A percentile compares a stretch with the other conserved stretches of the same genome.
phyloP scores from a whole-genome alignment of 2,113 vertebrate genomes.

The Cygnus atratus region DNA sequence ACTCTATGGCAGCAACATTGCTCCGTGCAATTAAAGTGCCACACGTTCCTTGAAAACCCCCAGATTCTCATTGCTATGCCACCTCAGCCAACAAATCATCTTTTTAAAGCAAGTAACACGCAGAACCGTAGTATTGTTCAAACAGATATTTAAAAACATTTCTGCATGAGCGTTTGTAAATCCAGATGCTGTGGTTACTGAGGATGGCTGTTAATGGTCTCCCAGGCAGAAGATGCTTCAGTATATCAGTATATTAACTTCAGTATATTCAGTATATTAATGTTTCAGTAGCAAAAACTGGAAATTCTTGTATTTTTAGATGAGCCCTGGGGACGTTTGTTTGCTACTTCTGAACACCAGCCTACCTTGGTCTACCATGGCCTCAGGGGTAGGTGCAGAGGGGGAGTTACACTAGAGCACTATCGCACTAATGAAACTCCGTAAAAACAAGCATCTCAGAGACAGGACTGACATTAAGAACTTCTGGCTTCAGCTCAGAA shows the following conservation, averaged over 20 bases:
- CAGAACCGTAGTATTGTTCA: not conserved
- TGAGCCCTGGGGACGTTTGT: not conserved
- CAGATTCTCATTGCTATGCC: not conserved
- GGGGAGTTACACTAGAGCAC: not conserved
- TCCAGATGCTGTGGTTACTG: not conserved
- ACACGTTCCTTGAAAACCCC: not conserved
- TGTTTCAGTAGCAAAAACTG: not conserved
- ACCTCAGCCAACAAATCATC: not conserved
- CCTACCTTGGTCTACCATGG: not conserved
- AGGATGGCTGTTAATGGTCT: rapidly evolving
- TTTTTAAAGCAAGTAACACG: not conserved
- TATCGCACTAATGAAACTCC: not conserved
- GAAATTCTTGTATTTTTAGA: not conserved
- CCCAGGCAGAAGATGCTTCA: not conserved
- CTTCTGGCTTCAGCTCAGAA: not conserved
- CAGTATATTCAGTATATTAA: no score
- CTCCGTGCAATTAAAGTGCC: not conserved
- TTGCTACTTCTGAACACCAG: not conserved
- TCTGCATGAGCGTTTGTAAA: not conserved
- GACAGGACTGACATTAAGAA: not conserved
- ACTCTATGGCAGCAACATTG: not conserved
- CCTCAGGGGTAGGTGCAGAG: not conserved
- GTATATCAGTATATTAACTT: no score
- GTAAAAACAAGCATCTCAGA: not conserved
- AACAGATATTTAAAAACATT: not conserved